A percentile compares a stretch with the other conserved stretches of the same genome.
phyloP scores from a whole-genome alignment of 2,113 vertebrate species.

The Sebastes schlegelii region DNA sequence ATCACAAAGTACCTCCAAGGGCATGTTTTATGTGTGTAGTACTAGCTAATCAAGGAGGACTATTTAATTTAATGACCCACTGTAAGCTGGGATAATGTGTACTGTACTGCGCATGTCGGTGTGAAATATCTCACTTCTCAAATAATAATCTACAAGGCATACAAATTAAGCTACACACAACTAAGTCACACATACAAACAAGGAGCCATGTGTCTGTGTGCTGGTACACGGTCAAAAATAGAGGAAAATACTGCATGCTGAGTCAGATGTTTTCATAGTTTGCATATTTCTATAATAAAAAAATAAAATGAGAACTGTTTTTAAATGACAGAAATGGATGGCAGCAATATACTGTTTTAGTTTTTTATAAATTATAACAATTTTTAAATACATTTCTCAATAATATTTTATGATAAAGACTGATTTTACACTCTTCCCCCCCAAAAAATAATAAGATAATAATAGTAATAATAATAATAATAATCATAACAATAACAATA shows the following conservation, averaged over 20 bases:
- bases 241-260: not conserved
- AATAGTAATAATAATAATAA: no score
- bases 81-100: not conserved
- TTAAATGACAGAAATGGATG: not conserved
- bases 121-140: no score
- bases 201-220: no score
- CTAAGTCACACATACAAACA: no score
- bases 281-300: not conserved
- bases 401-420: not conserved
- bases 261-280: not conserved
- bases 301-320: not conserved
- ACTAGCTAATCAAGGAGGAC: constrained; percentile 9
- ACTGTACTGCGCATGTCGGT: not conserved
- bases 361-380: not conserved
- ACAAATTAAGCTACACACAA: no score
- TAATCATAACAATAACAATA: no score
- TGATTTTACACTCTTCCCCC: accelerated
- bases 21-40: constrained; percentile 3
- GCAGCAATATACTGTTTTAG: not conserved
- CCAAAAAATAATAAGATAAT: not conserved
- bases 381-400: not conserved
- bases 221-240: not conserved
- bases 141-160: no score
- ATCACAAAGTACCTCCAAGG: constrained; percentile 2
- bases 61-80: not conserved